Conservation (phyloP, 2,113 vertebrate genomes). For the Dicaeum eximium region DNA sequence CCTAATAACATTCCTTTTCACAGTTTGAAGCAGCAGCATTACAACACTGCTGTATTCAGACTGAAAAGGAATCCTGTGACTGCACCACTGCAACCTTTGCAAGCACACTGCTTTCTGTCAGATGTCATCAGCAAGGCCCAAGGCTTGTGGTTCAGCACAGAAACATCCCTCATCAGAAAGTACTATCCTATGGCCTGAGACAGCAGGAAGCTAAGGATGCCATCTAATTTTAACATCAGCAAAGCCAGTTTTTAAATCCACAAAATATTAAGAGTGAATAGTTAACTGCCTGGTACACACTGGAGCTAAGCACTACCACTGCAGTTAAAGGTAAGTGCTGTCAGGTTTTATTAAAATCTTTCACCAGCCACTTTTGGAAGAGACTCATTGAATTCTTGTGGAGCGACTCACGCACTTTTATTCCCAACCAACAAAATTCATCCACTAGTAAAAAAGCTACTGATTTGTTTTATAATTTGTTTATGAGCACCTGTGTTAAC, state of each 20-base stretch:
- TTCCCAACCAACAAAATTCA: neutral
- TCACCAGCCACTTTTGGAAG: neutral
- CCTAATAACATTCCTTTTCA: neutral
- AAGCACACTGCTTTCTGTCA: neutral
- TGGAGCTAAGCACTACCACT: neutral
- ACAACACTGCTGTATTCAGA: neutral
- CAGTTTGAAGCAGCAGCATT: neutral
- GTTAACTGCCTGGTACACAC: fast-evolving
- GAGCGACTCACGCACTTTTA: neutral
- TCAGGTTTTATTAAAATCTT: neutral
- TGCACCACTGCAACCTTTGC: neutral
- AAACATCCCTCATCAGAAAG: neutral
- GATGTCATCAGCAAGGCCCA: neutral
- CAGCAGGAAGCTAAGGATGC: neutral
- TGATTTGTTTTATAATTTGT: neutral
- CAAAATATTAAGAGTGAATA: neutral
- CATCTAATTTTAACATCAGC: neutral
- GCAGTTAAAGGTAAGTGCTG: neutral
- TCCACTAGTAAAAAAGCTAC: neutral
- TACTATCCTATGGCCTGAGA: neutral
- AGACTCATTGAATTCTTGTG: neutral
- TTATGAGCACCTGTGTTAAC: neutral
- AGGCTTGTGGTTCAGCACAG: neutral
- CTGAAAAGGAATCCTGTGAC: neutral
- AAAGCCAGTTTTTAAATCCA: neutral